Evolutionary conservation across 2,113 vertebrate genomes (phyloP), one percentile per base, ranked within the genome.

Genomic region (Myotis yumanensis): DNA sequence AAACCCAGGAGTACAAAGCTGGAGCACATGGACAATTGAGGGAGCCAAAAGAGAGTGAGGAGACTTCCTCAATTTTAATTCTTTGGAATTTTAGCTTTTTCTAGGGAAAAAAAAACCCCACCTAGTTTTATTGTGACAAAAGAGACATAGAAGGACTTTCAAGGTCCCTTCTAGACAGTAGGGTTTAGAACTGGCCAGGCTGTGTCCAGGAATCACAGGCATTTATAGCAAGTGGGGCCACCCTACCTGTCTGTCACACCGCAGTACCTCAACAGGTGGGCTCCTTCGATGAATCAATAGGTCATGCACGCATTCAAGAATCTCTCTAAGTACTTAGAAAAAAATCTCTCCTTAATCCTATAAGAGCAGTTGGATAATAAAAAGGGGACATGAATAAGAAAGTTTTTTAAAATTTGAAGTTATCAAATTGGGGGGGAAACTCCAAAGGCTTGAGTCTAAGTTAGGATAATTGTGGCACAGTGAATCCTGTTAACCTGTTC

Each of bases 51-150:
- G 51, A 37, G 35, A 96, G 57, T 43, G 30, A 64, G 46, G 64
- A 72, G 48, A 96, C 95, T 95, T 97, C 96, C 96, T 94, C 90
- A 86, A 69, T 90, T 97, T 96, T 96, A 94, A 95, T 95, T 96
- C 82, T 48, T 90, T 93, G 95, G 96, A 97, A 97, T 95, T 96
- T 96, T 95, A 91, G 82, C 52, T 84, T 92, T 95, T 84, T 20
- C 16, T 93, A 69, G 72, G 16, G 7, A 57, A 68, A 80, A 68
- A 75, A 81, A 83, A 75, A 51, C 3, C 12, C 16, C 48, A 7
- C 52, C 66, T 93, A 20, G 15, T 91, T 82, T 86, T 94, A 90
- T 40, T 88, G 59, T 86, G 77, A 92, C 25, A 43, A 76, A 77
- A 71, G 75, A 83, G 66, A 84, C 17, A 69, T 82, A 82, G 54